Evolutionary conservation across 1,140 invertebrate species (phyloP), one percentile per base, ranked within the genome.

Genomic region (Berghia stephanieae): DNA sequence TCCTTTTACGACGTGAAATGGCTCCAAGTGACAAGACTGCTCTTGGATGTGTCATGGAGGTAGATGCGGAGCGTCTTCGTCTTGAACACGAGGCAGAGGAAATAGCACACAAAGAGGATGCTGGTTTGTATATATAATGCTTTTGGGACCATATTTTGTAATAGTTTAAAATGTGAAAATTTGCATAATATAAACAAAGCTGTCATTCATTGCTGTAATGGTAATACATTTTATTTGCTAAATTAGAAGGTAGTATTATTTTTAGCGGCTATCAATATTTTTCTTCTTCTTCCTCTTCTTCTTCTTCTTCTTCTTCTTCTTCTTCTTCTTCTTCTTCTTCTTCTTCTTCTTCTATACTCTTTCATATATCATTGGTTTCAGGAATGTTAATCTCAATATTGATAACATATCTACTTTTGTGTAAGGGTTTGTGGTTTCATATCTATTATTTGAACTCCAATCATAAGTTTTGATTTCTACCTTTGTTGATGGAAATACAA

Each of bases 31-130:
- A 98, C 83, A 93, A 93, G 83, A 91, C 92, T 18, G 98, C 98
- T 6, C 90, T 99, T 18, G 92, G 99, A 87, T 96, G 95, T 89
- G 98, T 99, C 8, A 97, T 99, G 94, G 98, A 99, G 89, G 98
- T 99, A 0, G 98, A 99, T 86, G 93, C 96, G 84, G 98, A 99
- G 89, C 92, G 97, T 67, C 91, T 96, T 42, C 92, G 95, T 70
- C 90, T 99, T 8, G 98, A 99, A 88, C 94, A 95, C 86, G 90
- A 99, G 31, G 96, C 96, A 2, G 98, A 99, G 86, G 93, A 95
- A 86, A 90, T 99, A 49, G 93, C 94, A 3, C 92, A 94, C 49
- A 94, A 93, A 85, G 93, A 94, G 69, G 97, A 99, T 90, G 96
- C 99, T 87, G 96, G 93, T 92, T n/a, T n/a, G n/a, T n/a, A 90